phyloP scores from a whole-genome alignment of 2,888 invertebrate genomes.

The Glaucopsyche alexis region DNA sequence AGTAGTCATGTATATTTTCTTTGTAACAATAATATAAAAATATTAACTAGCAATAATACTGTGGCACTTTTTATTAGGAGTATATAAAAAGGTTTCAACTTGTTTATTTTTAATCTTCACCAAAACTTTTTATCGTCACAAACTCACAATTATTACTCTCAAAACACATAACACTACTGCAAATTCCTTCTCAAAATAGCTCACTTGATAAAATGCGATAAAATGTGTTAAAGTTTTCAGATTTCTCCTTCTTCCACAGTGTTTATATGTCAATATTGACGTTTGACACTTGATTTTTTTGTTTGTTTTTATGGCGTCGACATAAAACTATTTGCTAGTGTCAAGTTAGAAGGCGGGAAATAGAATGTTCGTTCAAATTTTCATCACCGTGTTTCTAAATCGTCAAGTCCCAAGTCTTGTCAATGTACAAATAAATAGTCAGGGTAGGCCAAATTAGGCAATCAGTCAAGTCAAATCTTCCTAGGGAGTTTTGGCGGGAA shows the following conservation, averaged over 20 bases:
- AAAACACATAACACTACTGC: neutral
- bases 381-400: no score
- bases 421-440: no score
- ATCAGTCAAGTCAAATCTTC: neutral
- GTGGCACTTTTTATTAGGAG: slow-evolving; percentile 11
- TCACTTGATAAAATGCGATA: neutral
- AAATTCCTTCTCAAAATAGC: neutral
- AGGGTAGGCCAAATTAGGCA: no score
- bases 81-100: neutral
- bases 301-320: neutral
- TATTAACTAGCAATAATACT: slow-evolving; percentile 13
- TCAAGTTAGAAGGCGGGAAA: no score
- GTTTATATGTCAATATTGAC: neutral
- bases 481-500: no score
- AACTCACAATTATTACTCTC: neutral
- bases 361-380: no score
- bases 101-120: neutral
- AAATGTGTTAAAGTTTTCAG: neutral
- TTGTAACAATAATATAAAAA: neutral
- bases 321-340: no score
- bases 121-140: neutral
- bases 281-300: neutral
- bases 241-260: neutral
- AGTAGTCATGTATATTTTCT: slow-evolving; percentile 31
- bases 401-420: neutral